phyloP scores from a whole-genome alignment of 2,113 vertebrate species.

The Riparia riparia region DNA sequence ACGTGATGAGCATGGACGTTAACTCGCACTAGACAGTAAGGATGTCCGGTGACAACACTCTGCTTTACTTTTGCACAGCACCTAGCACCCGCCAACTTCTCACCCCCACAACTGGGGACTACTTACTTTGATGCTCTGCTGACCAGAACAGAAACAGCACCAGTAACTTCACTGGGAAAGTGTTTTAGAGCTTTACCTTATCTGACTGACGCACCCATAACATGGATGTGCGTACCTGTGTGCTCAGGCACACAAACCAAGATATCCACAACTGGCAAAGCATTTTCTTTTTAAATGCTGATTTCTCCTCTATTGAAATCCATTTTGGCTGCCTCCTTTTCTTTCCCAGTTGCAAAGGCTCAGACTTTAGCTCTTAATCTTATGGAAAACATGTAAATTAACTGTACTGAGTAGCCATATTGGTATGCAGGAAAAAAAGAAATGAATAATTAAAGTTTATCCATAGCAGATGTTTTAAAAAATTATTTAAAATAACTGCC shows the following conservation, averaged over 20 bases:
- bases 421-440: neutral
- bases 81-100: neutral
- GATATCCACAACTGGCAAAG: neutral
- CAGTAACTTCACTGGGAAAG: neutral
- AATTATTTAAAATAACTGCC: neutral
- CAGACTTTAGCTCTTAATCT: neutral
- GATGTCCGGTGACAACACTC: neutral
- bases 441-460: neutral
- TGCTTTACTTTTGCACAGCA: neutral
- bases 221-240: neutral
- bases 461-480: neutral
- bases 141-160: neutral
- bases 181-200: neutral
- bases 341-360: neutral
- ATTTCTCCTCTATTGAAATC: neutral
- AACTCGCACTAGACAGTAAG: neutral
- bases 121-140: neutral
- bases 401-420: neutral
- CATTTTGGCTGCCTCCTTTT: neutral
- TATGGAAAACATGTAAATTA: neutral
- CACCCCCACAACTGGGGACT: neutral
- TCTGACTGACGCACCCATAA: accelerated
- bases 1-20: neutral
- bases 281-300: neutral
- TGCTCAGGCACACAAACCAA: neutral